Evolutionary conservation across 1,140 invertebrate species (phyloP).

Genomic region (Panagrolaimus sp.): DNA sequence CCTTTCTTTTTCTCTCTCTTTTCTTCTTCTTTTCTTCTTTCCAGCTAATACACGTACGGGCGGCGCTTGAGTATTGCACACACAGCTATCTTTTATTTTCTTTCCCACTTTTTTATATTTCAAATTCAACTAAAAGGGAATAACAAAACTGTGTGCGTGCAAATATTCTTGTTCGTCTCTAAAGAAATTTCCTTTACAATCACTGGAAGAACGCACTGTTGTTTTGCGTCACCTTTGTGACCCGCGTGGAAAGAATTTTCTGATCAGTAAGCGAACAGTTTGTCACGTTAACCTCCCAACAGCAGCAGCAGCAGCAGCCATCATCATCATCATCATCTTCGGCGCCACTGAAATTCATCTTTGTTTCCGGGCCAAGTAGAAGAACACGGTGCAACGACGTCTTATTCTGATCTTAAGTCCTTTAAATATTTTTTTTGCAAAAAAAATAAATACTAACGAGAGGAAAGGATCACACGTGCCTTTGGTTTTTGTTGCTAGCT

Average conservation of each 20-base stretch:
- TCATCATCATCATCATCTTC: too few species aligned
- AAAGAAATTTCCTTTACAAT: conserved; percentile 14
- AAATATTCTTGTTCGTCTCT: conserved; percentile 9
- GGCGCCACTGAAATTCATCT: too few species aligned
- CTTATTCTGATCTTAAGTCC: background rate
- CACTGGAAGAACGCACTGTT: conserved; percentile 1
- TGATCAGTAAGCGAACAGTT: conserved; percentile 10
- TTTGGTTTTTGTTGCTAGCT: too few species aligned
- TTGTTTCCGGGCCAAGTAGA: too few species aligned
- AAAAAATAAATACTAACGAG: too few species aligned
- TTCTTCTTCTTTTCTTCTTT: background rate
- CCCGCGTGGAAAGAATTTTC: conserved; percentile 14
- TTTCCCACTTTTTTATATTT: background rate
- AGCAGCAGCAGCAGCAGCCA: too few species aligned
- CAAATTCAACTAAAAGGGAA: background rate
- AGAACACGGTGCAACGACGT: conserved; percentile 8
- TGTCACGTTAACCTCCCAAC: conserved; percentile 14
- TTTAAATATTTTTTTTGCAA: background rate
- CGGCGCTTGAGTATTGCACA: background rate
- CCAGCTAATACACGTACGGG: conserved; percentile 4
- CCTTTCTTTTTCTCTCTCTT: conserved; percentile 1
- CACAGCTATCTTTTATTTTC: background rate
- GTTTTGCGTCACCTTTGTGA: conserved; percentile 13
- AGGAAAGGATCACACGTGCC: conserved; percentile 12
- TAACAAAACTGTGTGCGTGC: conserved; percentile 5